Evolutionary conservation across 2,888 invertebrate species (phyloP).

Genomic region (Hemistola chrysoprasaria): DNA sequence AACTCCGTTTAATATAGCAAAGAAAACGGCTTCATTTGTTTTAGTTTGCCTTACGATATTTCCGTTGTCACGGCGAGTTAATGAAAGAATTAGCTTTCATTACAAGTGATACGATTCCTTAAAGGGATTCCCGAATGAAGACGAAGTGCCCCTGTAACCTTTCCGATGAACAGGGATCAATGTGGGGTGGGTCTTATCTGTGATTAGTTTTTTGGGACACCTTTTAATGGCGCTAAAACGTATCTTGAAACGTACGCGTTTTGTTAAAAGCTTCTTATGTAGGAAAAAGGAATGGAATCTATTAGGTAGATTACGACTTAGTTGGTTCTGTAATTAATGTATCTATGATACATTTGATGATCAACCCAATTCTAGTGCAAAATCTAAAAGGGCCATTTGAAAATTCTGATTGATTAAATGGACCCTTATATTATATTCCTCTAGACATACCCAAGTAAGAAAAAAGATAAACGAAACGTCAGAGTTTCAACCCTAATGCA

Average conservation of each 20-base stretch:
- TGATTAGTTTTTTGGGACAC: conserved; percentile 68
- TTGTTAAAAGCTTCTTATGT: conserved; percentile 6
- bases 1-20: too few relatives aligned
- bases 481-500: conserved; percentile 64
- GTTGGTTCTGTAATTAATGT: neutral
- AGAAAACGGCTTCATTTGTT: conserved; percentile 49
- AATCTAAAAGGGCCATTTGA: conserved; percentile 16
- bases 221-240: conserved; percentile 48
- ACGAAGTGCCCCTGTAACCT: conserved; percentile 73
- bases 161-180: conserved; percentile 65
- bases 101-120: conserved; percentile 79
- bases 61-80: conserved; percentile 77
- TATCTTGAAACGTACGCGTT: conserved; percentile 13
- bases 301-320: too few relatives aligned
- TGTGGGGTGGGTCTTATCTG: conserved; percentile 64
- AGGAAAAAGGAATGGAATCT: too few relatives aligned
- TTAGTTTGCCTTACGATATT: conserved; percentile 69
- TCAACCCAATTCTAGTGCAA: neutral
- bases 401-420: conserved; percentile 28
- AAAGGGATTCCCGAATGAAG: conserved; percentile 79
- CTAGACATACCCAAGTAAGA: conserved; percentile 19
- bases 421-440: conserved; percentile 13
- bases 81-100: conserved; percentile 83
- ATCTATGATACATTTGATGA: neutral
- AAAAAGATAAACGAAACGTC: conserved; percentile 37